A percentile compares a stretch with the other conserved stretches of the same genome.
Conservation (phyloP, 1,140 invertebrate genomes). For the Nasonia longicornis region DNA sequence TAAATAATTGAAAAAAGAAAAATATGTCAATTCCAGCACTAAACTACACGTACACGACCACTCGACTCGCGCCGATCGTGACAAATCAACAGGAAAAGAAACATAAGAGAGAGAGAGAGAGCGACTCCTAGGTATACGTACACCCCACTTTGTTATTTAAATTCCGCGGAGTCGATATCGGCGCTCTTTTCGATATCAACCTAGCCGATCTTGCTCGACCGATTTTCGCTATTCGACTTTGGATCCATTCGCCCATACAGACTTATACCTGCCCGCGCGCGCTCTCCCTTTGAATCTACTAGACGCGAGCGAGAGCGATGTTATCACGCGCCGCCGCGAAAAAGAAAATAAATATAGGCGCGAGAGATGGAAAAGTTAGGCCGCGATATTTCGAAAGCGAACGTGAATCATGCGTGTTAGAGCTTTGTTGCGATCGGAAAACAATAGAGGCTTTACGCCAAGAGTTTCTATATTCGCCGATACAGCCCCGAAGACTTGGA, state of each 20-base stretch:
- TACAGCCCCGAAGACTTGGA: neutral
- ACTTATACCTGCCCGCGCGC: no score
- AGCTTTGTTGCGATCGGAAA: neutral
- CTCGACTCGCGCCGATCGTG: no score
- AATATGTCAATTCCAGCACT: no score
- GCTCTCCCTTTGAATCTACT: no score
- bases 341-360: neutral
- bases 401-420: neutral
- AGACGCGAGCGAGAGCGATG: no score
- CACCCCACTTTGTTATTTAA: conserved; percentile 9
- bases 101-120: no score
- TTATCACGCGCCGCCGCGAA: conserved; percentile 18
- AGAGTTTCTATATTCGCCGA: neutral
- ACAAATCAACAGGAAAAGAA: no score
- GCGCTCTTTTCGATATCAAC: neutral
- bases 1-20: no score
- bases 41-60: no score
- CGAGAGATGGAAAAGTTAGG: neutral
- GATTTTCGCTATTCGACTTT: neutral
- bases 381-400: conserved; percentile 2
- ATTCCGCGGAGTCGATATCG: neutral
- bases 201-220: conserved; percentile 1
- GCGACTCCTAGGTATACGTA: neutral
- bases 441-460: neutral
- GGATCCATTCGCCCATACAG: conserved; percentile 47